Percentiles rank a stretch among this genome's conserved stretches.
These are phyloP conservation scores for Passerculus sandwichensis DNA, from an alignment of 2,797 vertebrate genomes.

Conservation along the genomic window DNA sequence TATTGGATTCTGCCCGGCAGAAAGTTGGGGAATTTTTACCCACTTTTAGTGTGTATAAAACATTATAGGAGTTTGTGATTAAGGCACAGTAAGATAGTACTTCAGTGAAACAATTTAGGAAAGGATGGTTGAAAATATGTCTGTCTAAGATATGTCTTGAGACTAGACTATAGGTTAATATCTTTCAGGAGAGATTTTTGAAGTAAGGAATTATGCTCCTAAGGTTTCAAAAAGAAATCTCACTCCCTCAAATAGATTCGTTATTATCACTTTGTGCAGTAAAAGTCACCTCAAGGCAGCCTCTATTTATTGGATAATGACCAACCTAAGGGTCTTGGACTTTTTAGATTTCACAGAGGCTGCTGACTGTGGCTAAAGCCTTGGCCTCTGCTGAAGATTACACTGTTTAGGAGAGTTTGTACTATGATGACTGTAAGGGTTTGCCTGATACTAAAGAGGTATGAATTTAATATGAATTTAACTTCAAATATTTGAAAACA, in stretches of 20 bases:
- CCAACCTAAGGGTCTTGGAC: neutral
- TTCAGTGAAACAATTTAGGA: neutral
- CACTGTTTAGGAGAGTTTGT: neutral
- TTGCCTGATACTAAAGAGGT: neutral
- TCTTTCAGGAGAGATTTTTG: neutral
- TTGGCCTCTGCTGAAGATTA: neutral
- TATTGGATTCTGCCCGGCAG: neutral
- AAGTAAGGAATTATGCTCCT: neutral
- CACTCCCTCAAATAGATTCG: rapidly evolving
- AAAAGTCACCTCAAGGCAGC: neutral
- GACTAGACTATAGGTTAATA: neutral
- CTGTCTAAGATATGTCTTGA: neutral
- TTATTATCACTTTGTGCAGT: neutral
- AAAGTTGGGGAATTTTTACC: neutral
- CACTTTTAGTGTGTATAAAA: neutral
- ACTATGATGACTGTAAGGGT: neutral
- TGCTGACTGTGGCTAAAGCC: neutral
- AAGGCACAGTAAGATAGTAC: neutral
- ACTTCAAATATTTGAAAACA: neutral
- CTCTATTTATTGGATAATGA: neutral
- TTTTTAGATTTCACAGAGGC: neutral
- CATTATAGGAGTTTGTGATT: neutral
- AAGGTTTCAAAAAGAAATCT: neutral
- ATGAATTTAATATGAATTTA: neutral
- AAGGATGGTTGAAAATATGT: neutral